Percentiles rank a stretch among this genome's conserved stretches.
Evolutionary conservation across 2,888 invertebrate genomes (phyloP).

Genomic region (Chalcis sispes): DNA sequence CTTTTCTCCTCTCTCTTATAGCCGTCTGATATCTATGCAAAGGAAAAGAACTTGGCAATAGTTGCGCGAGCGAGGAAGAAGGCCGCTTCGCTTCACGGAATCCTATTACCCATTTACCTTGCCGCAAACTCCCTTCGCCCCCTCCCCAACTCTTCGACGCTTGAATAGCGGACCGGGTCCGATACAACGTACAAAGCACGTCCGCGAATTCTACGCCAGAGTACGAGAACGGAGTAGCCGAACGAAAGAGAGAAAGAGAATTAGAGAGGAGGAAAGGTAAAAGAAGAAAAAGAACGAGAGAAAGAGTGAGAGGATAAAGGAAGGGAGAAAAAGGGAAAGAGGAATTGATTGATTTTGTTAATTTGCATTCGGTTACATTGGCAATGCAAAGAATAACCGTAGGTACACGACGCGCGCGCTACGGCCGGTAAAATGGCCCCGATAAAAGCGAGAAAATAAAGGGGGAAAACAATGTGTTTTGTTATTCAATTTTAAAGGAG

Average conservation of each 20-base stretch:
- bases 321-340: conserved; percentile 1
- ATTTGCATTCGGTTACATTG: conserved; percentile 2
- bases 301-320: conserved; percentile 21
- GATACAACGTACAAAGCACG: conserved; percentile 18
- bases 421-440: too few species aligned
- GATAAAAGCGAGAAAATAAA: too few species aligned
- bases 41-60: conserved; percentile 38
- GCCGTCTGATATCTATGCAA: too few species aligned
- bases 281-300: background rate
- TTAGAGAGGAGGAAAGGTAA: background rate
- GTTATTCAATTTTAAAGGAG: too few species aligned
- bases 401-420: too few species aligned
- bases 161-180: background rate
- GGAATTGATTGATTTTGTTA: conserved; percentile 18
- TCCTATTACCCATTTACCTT: conserved; percentile 46
- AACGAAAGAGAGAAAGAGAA: background rate
- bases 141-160: too few species aligned
- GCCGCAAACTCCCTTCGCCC: conserved; percentile 13
- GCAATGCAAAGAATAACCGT: background rate
- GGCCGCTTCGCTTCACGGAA: conserved; percentile 22
- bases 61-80: too few species aligned
- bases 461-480: too few species aligned
- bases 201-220: background rate
- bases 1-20: too few species aligned
- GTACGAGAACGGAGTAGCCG: background rate